Evolutionary conservation across 2,888 invertebrate species (phyloP), one percentile per base, ranked within the genome.

Genomic region (Epistrophe grossulariae): DNA sequence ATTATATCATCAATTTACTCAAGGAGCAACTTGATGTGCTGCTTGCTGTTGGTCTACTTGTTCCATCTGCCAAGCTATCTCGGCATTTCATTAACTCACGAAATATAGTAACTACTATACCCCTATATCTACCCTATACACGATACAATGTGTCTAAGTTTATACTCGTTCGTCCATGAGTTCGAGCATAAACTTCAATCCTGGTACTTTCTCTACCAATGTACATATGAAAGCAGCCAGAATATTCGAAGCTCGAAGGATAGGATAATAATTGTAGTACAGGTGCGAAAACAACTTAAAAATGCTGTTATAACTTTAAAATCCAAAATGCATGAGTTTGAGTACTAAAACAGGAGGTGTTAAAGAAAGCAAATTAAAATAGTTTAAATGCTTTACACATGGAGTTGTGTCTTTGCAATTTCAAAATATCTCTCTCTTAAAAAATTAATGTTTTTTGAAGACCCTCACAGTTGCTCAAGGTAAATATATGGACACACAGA

Each of bases 291-390:
- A 73, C 64, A 76, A 50, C 80, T 70, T 70, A 52, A 70, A 52
- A 70, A 52, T 72, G 45, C 28, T 71, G 78, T 84, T 84, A 79
- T 70, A 74, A 52, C 35, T 72, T 71, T 52, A 71, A 72, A 59
- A 84, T 80, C 60, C 57, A 80, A 84, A 57, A 71, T 79, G 79
- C 68, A 84, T 79, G 84, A 79, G 73, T 43, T 79, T 79, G 84
- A 79, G 73, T 43, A 59, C 59, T 17, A 8, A 59, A 70, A 38
- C 40, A 60, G 28, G 62, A 35, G 13, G 28, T 45, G 43, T 64
- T n/a, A 28, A 28, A 6, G 15, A 55, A 55, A 76, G 55, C 40
- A 55, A 70, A 79, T 84, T 68, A 62, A 70, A 70, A 64, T 79
- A 70, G 72, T 83, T 83, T 71, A 66, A 40, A 64, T 72, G 66